phyloP scores from a whole-genome alignment of 1,140 invertebrate species.

The Pentalonia nigronervosa region DNA sequence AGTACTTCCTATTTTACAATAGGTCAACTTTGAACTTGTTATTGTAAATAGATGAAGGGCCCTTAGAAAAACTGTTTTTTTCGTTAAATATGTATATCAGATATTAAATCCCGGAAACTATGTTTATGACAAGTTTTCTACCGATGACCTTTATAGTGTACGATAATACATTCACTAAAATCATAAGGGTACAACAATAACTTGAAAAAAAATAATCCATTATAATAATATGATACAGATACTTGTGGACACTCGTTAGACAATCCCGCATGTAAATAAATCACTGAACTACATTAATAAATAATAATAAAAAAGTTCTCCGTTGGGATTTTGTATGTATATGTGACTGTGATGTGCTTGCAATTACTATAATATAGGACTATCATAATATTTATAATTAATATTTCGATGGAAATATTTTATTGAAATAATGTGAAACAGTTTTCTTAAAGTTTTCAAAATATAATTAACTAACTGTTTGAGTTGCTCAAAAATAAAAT shows the following conservation, averaged over 20 bases:
- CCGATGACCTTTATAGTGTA: constrained; percentile 6
- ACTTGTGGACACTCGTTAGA: background rate
- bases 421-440: background rate
- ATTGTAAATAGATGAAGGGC: background rate
- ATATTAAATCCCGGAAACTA: background rate
- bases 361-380: background rate
- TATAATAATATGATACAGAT: background rate
- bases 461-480: background rate
- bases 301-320: constrained; percentile 22
- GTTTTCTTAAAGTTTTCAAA: background rate
- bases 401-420: background rate
- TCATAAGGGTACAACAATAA: background rate
- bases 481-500: background rate
- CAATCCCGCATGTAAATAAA: background rate
- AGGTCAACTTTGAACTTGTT: background rate
- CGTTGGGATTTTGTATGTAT: too few species aligned
- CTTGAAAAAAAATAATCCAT: background rate
- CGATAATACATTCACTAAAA: background rate
- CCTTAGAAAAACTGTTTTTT: background rate
- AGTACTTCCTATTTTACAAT: background rate
- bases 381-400: background rate
- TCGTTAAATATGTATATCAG: too few species aligned
- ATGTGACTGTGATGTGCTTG: background rate
- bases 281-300: background rate
- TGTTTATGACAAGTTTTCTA: constrained; percentile 15